Evolutionary conservation across 2,888 invertebrate genomes (phyloP), one percentile per base, ranked within the genome.

Genomic region (Xanthostigma xanthostigma): DNA sequence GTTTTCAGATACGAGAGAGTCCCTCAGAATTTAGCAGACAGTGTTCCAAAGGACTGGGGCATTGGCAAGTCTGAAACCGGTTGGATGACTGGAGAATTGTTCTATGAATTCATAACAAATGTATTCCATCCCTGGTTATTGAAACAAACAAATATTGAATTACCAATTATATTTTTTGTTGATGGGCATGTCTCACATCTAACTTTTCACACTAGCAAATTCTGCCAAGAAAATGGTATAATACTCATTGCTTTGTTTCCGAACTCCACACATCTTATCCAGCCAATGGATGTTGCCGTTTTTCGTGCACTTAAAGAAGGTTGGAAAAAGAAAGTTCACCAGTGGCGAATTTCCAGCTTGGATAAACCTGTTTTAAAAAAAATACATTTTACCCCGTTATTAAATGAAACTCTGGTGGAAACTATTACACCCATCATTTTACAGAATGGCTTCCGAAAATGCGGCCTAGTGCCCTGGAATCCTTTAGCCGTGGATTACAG

Each of bases 261-360:
- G n/a, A 52, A 53, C 39, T 45, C 52, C 9, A 53, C 55, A 10
- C 51, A 54, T 36, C 12, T 55, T 27, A 27, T 53, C 13, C 51
- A 53, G n/a, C 51, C 51, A 6, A 48, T 55, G 49, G 51, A 54
- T 50, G 50, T 51, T 46, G 44, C 45, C 9, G 47, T 55, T 39
- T 54, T 54, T 36, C 36, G 47, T 39, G 14, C 50, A 6, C 33
- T 53, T 6, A 56, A 53, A 44, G 49, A 49, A 44, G 36, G 17
- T 12, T 53, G 51, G 51, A 53, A 47, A 42, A 51, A 53, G 36
- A 44, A 39, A 41, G 50, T 53, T 8, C 50, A 49, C 27, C 44
- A 48, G 33, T 56, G 55, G 55, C 44, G 54, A 44, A 47, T 58
- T 36, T 3, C 12, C 17, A 5, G 36, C 9, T 39, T 33, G 13